Evolutionary conservation across 92 coral and sea anemone genomes (phyloP), one percentile per base, ranked within the genome.

Genomic region (Palythoa caribaeorum): DNA sequence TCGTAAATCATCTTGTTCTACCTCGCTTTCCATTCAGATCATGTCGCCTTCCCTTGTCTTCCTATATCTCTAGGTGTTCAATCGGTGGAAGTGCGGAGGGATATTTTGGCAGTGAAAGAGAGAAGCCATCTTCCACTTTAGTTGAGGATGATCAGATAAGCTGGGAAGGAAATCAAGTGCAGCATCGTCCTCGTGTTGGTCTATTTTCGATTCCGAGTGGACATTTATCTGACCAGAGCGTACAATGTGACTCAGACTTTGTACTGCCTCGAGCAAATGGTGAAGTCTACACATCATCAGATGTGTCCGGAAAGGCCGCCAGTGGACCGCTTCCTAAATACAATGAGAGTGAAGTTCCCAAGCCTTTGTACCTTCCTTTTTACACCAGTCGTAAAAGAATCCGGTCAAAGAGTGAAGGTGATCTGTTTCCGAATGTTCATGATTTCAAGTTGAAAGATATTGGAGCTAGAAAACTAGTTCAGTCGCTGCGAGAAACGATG

Each of bases 331-430:
- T 38, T 36, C 73, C 6, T 50, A 40, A 50, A 62, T 7, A 15
- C 1, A 14, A 1, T 16, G 37, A 60, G n/a, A 65, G 16, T 5
- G 5, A 15, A 9, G 38, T 8, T 2, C 17, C 52, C 4, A 38
- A 38, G 37, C 52, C 40, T 54, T 38, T 68, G 40, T 21, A 38
- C 40, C 66, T 19, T 15, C 50, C 83, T 53, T 50, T 57, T 6
- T 1, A 17, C 47, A 59, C 47, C 10, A 38, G 20, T 0, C 20
- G 4, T 15, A 57, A 10, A 15, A 60, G 54, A 79, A 40, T 1
- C 36, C 73, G 84, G 39, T 79, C 84, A 62, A 60, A 38, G 52
- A 79, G 84, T 40, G 84, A 62, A 9, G 40, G 84, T 21, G 84
- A 79, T 9, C 16, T 39, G 73, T 2, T 5, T 3, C 16, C 12